Percentiles rank a stretch among this genome's conserved stretches.
Conservation (phyloP, 2,797 vertebrate species). For the Melanotaenia trifasciata region DNA sequence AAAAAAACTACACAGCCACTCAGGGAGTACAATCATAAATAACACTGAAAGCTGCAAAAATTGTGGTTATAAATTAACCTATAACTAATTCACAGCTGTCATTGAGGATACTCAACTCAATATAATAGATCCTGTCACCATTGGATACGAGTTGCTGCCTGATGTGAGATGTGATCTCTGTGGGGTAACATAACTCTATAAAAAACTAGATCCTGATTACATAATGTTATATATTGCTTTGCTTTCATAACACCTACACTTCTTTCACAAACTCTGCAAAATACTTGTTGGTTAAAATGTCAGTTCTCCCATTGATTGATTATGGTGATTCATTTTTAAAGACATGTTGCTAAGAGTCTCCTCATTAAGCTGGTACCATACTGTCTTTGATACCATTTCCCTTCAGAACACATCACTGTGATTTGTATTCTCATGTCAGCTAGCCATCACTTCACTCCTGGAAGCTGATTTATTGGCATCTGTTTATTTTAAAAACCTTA, state of each 20-base stretch:
- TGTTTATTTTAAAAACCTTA: no score
- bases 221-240: neutral
- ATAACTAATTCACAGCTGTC: conserved; percentile 68
- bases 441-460: no score
- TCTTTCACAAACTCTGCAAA: no score
- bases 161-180: neutral
- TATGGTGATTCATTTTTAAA: no score
- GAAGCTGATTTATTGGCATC: no score
- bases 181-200: neutral
- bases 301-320: no score
- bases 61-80: conserved; percentile 49
- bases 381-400: no score
- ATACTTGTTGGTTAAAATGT: no score
- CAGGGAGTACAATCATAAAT: conserved; percentile 78
- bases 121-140: conserved; percentile 14
- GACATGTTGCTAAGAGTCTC: no score
- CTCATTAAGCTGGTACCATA: no score
- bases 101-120: conserved; percentile 52
- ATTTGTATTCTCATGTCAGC: no score
- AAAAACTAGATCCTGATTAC: neutral
- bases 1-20: conserved; percentile 80
- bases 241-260: neutral
- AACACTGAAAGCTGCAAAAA: conserved; percentile 75
- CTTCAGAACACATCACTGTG: no score
- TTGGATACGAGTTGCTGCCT: neutral